Conservation (phyloP, 2,113 vertebrate genomes). For the Phyllostomus discolor region DNA sequence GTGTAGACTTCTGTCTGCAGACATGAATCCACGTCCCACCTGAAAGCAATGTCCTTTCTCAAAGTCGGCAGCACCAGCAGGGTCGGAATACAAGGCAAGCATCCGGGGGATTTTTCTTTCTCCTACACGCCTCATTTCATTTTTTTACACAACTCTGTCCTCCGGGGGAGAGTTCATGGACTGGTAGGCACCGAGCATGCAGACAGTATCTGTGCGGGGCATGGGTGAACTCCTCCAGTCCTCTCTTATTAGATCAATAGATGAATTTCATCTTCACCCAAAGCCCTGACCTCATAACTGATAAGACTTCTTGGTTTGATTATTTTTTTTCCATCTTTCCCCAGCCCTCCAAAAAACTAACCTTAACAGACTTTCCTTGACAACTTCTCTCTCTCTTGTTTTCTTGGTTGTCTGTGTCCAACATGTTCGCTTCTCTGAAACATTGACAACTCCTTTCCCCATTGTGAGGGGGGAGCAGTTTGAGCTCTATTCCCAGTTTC, state of each 20-base stretch:
- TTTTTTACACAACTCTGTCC: background rate
- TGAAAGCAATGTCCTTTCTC: rapidly evolving
- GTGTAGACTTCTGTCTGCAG: rapidly evolving
- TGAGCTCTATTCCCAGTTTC: background rate
- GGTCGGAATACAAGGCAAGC: rapidly evolving
- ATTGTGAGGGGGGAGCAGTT: background rate
- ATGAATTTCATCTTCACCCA: background rate
- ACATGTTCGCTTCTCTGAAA: background rate
- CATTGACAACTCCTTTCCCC: background rate
- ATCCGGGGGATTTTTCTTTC: rapidly evolving
- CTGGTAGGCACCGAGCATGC: rapidly evolving
- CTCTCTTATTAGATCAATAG: background rate
- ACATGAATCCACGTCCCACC: rapidly evolving
- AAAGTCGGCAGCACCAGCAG: rapidly evolving
- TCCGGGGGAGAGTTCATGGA: too few relatives aligned
- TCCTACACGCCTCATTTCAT: rapidly evolving
- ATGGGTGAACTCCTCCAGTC: background rate
- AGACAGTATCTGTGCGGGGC: rapidly evolving
- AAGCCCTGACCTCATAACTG: background rate
- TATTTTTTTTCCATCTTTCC: background rate
- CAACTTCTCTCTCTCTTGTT: background rate
- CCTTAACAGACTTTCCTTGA: background rate
- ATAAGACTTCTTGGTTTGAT: background rate
- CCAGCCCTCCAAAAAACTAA: background rate
- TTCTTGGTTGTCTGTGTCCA: too few relatives aligned